Percentiles rank a stretch among this genome's conserved stretches.
Conservation (phyloP, 2,113 vertebrate species). For the Penelope pileata region DNA sequence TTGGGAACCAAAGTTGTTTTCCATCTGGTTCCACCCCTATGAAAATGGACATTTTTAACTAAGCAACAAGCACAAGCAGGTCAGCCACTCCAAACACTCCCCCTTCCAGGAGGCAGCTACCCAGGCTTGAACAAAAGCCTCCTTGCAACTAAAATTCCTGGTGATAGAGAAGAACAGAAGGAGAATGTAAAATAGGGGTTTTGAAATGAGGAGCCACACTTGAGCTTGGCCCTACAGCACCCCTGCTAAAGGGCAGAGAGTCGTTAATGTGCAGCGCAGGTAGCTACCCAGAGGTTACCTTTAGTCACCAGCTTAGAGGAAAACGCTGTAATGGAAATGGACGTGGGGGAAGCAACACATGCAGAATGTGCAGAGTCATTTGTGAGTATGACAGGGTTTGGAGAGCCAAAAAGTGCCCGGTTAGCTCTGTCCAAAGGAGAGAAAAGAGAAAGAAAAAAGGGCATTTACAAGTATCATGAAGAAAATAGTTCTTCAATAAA, state of each 20-base stretch:
- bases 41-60: conserved; percentile 24
- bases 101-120: conserved; percentile 58
- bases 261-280: conserved; percentile 34
- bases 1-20: conserved; percentile 20
- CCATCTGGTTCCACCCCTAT: not conserved
- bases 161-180: conserved; percentile 31
- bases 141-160: not conserved
- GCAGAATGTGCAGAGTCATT: not conserved
- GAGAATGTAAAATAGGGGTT: conserved; percentile 46
- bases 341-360: not conserved
- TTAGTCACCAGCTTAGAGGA: not conserved
- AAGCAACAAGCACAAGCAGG: conserved; percentile 16
- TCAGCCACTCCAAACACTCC: conserved; percentile 20
- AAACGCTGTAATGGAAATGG: not conserved
- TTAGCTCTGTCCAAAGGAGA: not conserved
- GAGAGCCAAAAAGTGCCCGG: not conserved
- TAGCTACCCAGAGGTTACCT: conserved; percentile 30
- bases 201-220: conserved; percentile 55
- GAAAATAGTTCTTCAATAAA: not conserved
- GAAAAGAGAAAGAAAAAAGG: not conserved
- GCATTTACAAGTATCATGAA: not conserved
- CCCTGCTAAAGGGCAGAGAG: not conserved
- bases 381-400: not conserved
- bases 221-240: not conserved
- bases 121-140: conserved; percentile 43